Evolutionary conservation across 2,113 vertebrate species (phyloP), one percentile per base, ranked within the genome.

Genomic region (Ranitomeya imitator): DNA sequence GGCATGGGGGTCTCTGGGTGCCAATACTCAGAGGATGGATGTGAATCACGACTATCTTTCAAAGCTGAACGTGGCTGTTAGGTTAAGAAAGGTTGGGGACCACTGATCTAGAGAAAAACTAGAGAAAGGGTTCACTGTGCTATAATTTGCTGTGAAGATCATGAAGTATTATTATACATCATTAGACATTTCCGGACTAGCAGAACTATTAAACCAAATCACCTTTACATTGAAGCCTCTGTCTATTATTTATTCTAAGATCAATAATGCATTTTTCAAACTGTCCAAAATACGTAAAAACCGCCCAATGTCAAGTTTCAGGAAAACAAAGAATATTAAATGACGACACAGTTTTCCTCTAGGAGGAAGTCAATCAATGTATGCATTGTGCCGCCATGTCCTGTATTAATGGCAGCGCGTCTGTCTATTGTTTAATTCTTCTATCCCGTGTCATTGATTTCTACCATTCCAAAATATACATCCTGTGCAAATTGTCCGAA

Each of bases 391-490:
- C 19, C 45, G 11, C 31, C 14, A 82, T 82, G 59, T 51, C 80
- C 60, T 65, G 60, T 65, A 61, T 19, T 60, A 63, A 81, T 31
- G 18, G 23, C 26, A 82, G 63, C 26, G 21, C 59, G 45, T 82
- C 57, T 82, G 57, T 63, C 63, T 55, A 74, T 76, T 55, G 65
- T 74, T 74, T 71, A 6, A 85, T 73, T 73, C 4, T 60, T 73
- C 69, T 55, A 76, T 74, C 61, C 80, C 52, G 57, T 51, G 19
- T 51, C 79, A 83, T 2, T 19, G 15, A 80, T 80, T 57, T 60
- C 18, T 61, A 81, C 23, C 1, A 81, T 18, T 81, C 15, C n/a
- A 26, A 61, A 15, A 81, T 61, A 81, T 61, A 81, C 78, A 37
- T 81, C 79, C 55, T 81, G 37, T 37, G 8, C 55, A 61, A 79